Evolutionary conservation across 2,113 vertebrate genomes (phyloP), one percentile per base, ranked within the genome.

Genomic region (Procavia capensis): DNA sequence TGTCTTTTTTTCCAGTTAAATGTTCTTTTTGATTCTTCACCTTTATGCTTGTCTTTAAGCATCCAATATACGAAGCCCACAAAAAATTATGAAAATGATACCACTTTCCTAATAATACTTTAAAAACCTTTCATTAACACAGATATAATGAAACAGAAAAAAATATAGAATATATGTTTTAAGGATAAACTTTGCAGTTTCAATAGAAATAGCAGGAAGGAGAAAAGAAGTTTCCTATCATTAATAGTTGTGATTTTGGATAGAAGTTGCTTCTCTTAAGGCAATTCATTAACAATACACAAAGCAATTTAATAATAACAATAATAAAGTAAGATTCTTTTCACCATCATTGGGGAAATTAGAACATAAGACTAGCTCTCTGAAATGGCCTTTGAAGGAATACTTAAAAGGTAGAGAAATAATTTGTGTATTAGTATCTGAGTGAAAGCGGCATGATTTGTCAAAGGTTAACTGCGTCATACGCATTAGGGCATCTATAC

Each of bases 51-150:
- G 39, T 76, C 5, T 88, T 91, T 59, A 92, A 91, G 13, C 9
- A 27, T 90, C 16, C 43, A 66, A 47, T 22, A 57, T 50, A 78
- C 29, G 27, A 82, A 20, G 25, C 22, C 19, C 5, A 57, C 39
- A 50, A 5, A 78, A 82, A 68, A 91, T 68, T 85, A n/a, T 82
- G 50, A 85, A 96, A 85, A 91, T 29, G 25, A 0, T 81, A 85
- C 17, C 47, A 81, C n/a, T 29, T 93, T 3, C 85, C 85, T 92
- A 41, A 13, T 79, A 78, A 85, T 72, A 34, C 92, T 88, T 87
- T 34, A 81, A 85, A 45, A 84, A 36, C 9, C 22, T 87, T 94
- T 88, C 63, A 81, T 96, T 34, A 41, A 1, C 54, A 43, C 9
- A 63, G 25, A 47, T 72, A 43, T 61, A 84, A 79, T 68, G 74